phyloP scores from a whole-genome alignment of 2,888 invertebrate genomes.

The Drosophila anomelani region DNA sequence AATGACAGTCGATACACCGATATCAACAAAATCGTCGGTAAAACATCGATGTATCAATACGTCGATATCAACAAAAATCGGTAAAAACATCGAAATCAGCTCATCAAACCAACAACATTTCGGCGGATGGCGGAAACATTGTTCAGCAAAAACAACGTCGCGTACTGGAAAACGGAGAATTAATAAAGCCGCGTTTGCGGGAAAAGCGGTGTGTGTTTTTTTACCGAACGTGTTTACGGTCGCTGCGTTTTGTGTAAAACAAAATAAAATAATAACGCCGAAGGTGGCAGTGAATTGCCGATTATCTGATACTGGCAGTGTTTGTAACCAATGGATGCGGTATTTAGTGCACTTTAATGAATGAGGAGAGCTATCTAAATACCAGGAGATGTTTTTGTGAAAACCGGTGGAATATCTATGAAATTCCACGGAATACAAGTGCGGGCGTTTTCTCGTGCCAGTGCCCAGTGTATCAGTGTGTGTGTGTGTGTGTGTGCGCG shows the following conservation, averaged over 20 bases:
- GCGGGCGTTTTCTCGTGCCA: slow-evolving; percentile 14
- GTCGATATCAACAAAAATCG: no score
- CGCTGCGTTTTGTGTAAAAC: background rate
- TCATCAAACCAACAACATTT: no score
- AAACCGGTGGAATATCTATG: slow-evolving; percentile 16
- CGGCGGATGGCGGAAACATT: no score
- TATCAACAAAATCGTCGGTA: no score
- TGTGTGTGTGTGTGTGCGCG: slow-evolving; percentile 18
- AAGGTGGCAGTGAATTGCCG: slow-evolving; percentile 3
- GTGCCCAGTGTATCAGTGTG: slow-evolving; percentile 9
- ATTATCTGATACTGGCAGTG: slow-evolving; percentile 3
- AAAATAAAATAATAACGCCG: background rate
- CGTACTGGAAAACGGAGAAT: background rate
- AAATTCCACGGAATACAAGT: slow-evolving; percentile 49
- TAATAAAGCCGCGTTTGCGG: background rate
- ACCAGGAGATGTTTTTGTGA: slow-evolving; percentile 4
- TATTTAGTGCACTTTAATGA: slow-evolving; percentile 21
- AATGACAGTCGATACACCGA: no score
- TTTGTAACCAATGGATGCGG: slow-evolving; percentile 2
- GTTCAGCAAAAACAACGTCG: slow-evolving; percentile 7
- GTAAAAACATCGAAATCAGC: no score
- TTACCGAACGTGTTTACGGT: background rate
- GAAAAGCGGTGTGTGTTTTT: background rate
- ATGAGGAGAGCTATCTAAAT: slow-evolving; percentile 13
- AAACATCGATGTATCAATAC: no score